Evolutionary conservation across 2,797 vertebrate genomes (phyloP).

Genomic region (Sebastes nivosus): DNA sequence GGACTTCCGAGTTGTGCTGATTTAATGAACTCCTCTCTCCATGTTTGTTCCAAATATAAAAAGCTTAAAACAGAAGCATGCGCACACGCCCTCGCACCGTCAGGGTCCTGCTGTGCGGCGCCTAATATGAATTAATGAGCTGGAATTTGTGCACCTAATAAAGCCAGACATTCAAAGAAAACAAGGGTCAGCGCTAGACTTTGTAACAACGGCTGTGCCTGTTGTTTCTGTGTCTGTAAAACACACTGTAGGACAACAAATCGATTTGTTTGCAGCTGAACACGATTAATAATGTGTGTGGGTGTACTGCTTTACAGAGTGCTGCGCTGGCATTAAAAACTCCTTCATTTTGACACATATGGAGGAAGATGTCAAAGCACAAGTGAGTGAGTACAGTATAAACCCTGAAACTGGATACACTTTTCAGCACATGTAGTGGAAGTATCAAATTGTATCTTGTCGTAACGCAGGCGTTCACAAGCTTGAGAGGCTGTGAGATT

Average conservation of each 20-base stretch:
- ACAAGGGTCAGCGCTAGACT: not conserved
- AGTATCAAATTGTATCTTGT: slow-evolving; percentile 33
- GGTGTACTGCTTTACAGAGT: not conserved
- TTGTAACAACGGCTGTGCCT: not conserved
- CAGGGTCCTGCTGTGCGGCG: not conserved
- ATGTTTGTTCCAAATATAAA: slow-evolving; percentile 20
- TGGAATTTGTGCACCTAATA: slow-evolving; percentile 19
- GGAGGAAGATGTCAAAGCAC: slow-evolving; percentile 17
- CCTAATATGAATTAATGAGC: slow-evolving; percentile 50
- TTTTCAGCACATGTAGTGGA: not conserved
- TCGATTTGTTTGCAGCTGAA: not conserved
- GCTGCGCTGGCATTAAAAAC: not conserved
- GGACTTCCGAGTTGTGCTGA: not conserved
- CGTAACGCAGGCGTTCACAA: not conserved
- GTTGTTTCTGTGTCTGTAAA: not conserved
- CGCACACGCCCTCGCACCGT: not conserved
- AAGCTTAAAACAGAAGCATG: not conserved
- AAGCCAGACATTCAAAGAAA: slow-evolving; percentile 5
- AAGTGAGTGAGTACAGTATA: not conserved
- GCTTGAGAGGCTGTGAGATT: slow-evolving; percentile 25
- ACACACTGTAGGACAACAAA: not conserved
- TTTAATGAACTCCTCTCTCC: not conserved
- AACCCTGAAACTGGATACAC: slow-evolving; percentile 8
- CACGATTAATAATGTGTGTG: not conserved
- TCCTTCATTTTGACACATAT: not conserved